Evolutionary conservation across 2,797 vertebrate species (phyloP), one percentile per base, ranked within the genome.

Genomic region (Lemur catta): DNA sequence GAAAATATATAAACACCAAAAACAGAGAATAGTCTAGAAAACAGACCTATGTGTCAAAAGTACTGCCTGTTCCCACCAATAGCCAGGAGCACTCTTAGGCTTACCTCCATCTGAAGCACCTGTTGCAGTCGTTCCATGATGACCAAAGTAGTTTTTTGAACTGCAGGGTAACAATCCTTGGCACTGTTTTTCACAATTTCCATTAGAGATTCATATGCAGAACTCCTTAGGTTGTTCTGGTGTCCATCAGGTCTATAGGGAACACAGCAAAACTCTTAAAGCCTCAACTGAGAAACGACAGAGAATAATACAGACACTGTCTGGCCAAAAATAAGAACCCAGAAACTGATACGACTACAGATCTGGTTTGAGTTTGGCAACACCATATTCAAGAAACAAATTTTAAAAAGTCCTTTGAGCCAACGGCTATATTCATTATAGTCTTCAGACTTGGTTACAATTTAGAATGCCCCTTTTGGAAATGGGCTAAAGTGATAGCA

Each of bases 101-200:
- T 97, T 48, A 99, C 99, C 99, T 99, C 99, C 99, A 99, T 99
- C 98, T 99, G 99, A 61, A 99, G 99, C 97, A 99, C 99, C 98
- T 99, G 99, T 98, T 99, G 99, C 89, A 99, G 99, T 33, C 99
- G 93, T 97, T 99, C 99, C 99, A 99, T 99, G 97, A 99, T 99
- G 98, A 99, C 99, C 97, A 99, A 98, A 0, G 99, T 99, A 35
- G 99, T 99, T 94, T 99, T 99, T 98, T 99, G 99, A n/a, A 99
- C 99, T 0, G 99, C 99, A 0, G 99, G 99, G 95, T 99, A 99
- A 97, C 99, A 99, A 96, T 99, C 99, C 98, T 99, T 99, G 55
- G 99, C 99, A 93, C 99, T 99, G 98, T 99, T 99, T 98, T 99
- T 99, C 89, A 99, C 99, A 1, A 99, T 99, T 98, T 99, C 99